Conservation (phyloP, 2,888 invertebrate genomes). For the Sphaerophoria rueppellii region DNA sequence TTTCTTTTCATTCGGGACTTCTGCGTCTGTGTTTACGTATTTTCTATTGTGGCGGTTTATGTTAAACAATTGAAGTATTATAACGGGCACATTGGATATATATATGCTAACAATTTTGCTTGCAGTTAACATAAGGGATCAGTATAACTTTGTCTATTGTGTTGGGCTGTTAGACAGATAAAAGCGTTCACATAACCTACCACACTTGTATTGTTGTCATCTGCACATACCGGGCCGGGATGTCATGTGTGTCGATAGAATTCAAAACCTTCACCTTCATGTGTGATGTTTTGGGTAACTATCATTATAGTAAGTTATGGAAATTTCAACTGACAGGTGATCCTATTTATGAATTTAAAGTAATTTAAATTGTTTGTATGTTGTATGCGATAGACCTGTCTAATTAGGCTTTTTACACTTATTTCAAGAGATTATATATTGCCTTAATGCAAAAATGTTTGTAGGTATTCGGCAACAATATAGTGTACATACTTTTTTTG, state of each 20-base stretch:
- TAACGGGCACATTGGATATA: slow-evolving; percentile 69
- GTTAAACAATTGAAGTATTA: slow-evolving; percentile 74
- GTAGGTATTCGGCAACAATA: no score
- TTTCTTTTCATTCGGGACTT: slow-evolving; percentile 77
- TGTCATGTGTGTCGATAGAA: slow-evolving; percentile 60
- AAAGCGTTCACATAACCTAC: slow-evolving; percentile 67
- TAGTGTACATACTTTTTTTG: no score
- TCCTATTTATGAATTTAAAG: slow-evolving; percentile 30
- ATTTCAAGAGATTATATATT: neutral
- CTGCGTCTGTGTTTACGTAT: slow-evolving; percentile 73
- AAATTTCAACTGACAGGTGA: slow-evolving; percentile 45
- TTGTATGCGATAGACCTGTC: neutral
- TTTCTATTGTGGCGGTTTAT: slow-evolving; percentile 74
- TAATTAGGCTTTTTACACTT: neutral
- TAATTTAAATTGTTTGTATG: slow-evolving; percentile 6
- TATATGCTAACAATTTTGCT: slow-evolving; percentile 68
- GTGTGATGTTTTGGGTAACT: slow-evolving; percentile 34
- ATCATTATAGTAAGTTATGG: neutral
- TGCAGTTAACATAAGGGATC: slow-evolving; percentile 70
- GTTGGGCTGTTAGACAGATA: slow-evolving; percentile 69
- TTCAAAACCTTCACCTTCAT: slow-evolving; percentile 64
- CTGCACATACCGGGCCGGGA: slow-evolving; percentile 46
- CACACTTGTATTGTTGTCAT: slow-evolving; percentile 63
- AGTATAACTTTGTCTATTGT: slow-evolving; percentile 64
- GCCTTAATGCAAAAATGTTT: no score